These are phyloP conservation scores for Lithosia quadra DNA, from an alignment of 2,888 invertebrate genomes.

Conservation along the genomic window DNA sequence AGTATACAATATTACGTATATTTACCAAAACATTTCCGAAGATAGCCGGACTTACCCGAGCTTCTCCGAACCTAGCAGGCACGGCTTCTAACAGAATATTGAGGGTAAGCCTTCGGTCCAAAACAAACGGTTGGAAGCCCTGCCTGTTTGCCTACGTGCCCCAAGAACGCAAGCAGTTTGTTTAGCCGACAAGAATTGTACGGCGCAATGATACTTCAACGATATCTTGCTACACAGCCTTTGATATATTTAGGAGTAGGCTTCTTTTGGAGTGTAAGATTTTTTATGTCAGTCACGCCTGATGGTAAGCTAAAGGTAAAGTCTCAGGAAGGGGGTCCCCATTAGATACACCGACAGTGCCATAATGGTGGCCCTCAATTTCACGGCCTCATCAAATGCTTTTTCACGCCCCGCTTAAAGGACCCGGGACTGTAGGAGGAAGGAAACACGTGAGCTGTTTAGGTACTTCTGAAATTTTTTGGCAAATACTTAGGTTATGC, in stretches of 20 bases:
- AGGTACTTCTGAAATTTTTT: no score
- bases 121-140: conserved; percentile 48
- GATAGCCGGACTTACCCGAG: conserved; percentile 27
- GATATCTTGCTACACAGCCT: conserved; percentile 15
- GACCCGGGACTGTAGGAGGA: no score
- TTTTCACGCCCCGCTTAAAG: no score
- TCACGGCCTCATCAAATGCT: no score
- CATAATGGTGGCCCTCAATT: no score
- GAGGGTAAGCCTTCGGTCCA: conserved; percentile 29
- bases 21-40: conserved; percentile 36
- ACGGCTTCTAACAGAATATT: conserved; percentile 34
- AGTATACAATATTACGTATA: no score
- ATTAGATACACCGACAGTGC: no score
- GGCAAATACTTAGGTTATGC: no score
- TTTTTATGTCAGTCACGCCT: no score
- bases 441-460: no score
- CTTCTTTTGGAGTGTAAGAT: not conserved
- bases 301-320: no score
- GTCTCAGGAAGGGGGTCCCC: no score
- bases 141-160: conserved; percentile 53
- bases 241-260: not conserved
- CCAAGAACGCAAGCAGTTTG: conserved; percentile 41
- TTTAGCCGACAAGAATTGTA: conserved; percentile 45
- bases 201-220: conserved; percentile 38
- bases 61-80: conserved; percentile 15